Base-by-base conservation (phyloP, 2,888 invertebrate species). In the Drosophila falleni region DNA sequence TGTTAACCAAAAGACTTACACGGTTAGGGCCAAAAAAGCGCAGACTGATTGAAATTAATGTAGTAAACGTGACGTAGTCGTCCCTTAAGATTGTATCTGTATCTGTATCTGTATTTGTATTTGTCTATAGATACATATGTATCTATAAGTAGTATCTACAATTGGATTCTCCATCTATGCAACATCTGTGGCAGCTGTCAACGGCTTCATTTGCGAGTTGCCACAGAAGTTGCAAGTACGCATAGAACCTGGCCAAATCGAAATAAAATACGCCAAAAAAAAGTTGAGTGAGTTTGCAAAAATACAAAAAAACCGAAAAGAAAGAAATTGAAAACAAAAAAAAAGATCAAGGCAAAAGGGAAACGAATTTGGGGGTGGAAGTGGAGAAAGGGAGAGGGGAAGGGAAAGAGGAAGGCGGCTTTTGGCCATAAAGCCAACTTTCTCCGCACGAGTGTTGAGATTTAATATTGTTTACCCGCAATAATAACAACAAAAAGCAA, bases 361-460 rank as follows among this genome's bases (percentile, higher is more conserved):
- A 56, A 61, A 42, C 41, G 16, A 13, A 15, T 35, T 23, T 23
- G 51, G 9, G 51, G 35, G 51, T n/a, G 53, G 29, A 3, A 1
- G 26, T 53, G 33, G 4, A 10, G 0, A n/a, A 29, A 19, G 29
- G 50, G 23, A 15, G 13, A 4, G 37, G 8, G 39, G 33, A 33
- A 13, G 37, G 37, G 3, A 26, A 4, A 4, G 31, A 6, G 23
- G 19, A 11, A 1, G 26, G 33, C 29, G 70, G 79, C 50, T 70
- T 78, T 58, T 66, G 78, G 59, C 72, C 87, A 47, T 66, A 61
- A 74, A 76, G 74, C 73, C 78, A 85, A 89, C 86, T 87, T 87
- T 87, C 86, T 86, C 86, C 70, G 86, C 83, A 72, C 83, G 83
- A 87, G 89, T 87, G 89, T 82, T 78, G 86, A 78, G 89, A 87